Base-by-base conservation (phyloP, 2,888 invertebrate genomes). In the Piscicola geometra region DNA sequence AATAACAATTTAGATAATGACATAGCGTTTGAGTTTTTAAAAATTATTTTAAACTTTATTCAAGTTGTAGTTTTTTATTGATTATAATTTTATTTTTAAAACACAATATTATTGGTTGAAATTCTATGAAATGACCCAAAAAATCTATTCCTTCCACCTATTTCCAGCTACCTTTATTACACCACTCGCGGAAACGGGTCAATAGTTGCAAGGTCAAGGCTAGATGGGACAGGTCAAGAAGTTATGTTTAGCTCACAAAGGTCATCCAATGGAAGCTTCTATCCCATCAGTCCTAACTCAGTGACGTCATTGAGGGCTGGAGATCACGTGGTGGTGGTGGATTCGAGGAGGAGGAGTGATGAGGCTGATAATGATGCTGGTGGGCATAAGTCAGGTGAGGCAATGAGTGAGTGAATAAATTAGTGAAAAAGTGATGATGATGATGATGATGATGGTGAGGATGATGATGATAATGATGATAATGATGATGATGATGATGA, bases 401-500 rank as follows among this genome's bases (percentile, higher is more conserved):
- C n/a, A n/a, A n/a, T n/a, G n/a, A n/a, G n/a, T n/a, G n/a, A n/a
- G n/a, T n/a, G n/a, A n/a, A n/a, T n/a, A n/a, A n/a, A n/a, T n/a
- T n/a, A n/a, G n/a, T n/a, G n/a, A n/a, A n/a, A n/a, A 81, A 41
- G 82, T 83, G 77, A 77, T 75, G 60, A 25, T 18, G 60, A 56
- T 25, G 60, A 56, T 5, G 60, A 56, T 56, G 60, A 56, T 56
- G 60, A 25, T 25, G 60, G n/a, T 25, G 60, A 25, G 3, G 25
- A 25, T 56, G 60, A 25, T 25, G 60, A 56, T 18, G 60, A 25
- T 56, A 5, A 56, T 56, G 60, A 25, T 56, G 60, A 25, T 56
- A 15, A 41, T 41, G 41, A 41, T 56, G 30, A 21, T 72, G 60
- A 21, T 72, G 74, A 9, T 18, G 18, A 41, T 41, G 41, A 41